Conservation (phyloP, 2,113 vertebrate genomes). For the Brevimyrus niger region DNA sequence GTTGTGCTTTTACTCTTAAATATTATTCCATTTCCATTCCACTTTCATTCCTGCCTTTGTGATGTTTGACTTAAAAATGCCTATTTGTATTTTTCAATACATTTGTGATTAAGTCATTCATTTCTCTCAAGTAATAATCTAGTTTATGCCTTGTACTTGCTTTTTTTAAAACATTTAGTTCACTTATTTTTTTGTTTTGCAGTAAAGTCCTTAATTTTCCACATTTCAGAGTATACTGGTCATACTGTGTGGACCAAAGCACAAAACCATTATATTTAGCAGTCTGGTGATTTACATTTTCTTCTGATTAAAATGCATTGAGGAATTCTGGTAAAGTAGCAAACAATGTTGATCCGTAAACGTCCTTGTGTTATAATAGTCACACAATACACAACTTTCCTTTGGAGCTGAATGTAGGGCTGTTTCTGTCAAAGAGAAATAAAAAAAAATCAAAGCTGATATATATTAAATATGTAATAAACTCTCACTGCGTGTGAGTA, state of each 20-base stretch:
- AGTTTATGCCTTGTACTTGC: background rate
- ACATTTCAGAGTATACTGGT: background rate
- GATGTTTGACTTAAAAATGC: background rate
- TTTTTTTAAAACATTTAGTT: background rate
- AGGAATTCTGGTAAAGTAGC: background rate
- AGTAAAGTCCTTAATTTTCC: background rate
- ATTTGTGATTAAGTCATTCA: background rate
- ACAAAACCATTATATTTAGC: background rate
- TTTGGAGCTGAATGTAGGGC: constrained; percentile 91
- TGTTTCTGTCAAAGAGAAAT: constrained; percentile 77
- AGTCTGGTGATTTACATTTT: background rate
- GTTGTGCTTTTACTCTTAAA: background rate
- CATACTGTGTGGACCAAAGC: background rate
- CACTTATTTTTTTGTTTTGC: background rate
- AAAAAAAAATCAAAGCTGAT: constrained; percentile 61
- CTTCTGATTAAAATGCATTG: background rate
- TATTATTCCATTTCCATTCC: background rate
- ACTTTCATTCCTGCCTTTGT: background rate
- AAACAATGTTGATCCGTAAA: background rate
- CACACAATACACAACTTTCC: constrained; percentile 84
- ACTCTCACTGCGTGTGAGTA: constrained; percentile 31
- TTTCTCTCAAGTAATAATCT: background rate
- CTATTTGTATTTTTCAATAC: background rate
- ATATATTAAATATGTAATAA: constrained; percentile 52
- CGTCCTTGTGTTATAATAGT: constrained; percentile 68